These are phyloP conservation scores for Octonoba sinensis DNA, from an alignment of 2,888 invertebrate species.

Conservation along the genomic window DNA sequence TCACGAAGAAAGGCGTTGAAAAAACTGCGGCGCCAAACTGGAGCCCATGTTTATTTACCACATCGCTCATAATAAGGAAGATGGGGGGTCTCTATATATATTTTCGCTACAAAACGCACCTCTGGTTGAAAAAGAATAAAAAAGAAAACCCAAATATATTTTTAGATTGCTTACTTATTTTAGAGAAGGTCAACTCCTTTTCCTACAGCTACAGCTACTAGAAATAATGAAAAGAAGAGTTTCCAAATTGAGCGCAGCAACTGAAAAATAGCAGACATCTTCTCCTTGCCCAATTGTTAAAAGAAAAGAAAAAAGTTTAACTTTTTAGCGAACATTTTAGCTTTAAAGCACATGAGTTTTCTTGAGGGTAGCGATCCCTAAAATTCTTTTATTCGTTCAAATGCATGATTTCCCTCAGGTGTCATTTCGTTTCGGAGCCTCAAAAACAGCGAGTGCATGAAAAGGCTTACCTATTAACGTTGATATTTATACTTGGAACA, in stretches of 20 bases:
- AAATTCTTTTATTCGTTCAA: too few relatives aligned
- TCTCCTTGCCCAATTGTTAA: background rate
- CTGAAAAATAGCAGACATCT: conserved; percentile 3
- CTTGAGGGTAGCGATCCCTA: background rate
- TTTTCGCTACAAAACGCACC: conserved; percentile 58
- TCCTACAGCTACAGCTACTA: conserved; percentile 19
- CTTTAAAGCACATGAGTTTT: too few relatives aligned
- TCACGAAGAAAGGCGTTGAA: conserved; percentile 4
- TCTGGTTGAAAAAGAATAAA: conserved; percentile 1
- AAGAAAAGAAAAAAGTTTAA: too few relatives aligned
- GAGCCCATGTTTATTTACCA: conserved; percentile 61
- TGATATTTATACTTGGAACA: too few relatives aligned
- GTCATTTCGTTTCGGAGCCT: too few relatives aligned
- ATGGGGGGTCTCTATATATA: conserved; percentile 24
- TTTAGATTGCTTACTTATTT: conserved; percentile 58
- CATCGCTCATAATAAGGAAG: conserved; percentile 62
- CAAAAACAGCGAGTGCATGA: too few relatives aligned
- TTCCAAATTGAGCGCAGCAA: conserved; percentile 18
- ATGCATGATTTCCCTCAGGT: too few relatives aligned
- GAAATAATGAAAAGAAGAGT: conserved; percentile 36
- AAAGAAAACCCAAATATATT: conserved; percentile 55
- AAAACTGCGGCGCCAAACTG: conserved; percentile 48
- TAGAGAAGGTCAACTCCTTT: conserved; percentile 32
- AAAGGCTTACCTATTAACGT: too few relatives aligned
- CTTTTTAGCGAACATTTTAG: too few relatives aligned